Conservation (phyloP, 2,797 vertebrate species). For the Takifugu ocellatus region DNA sequence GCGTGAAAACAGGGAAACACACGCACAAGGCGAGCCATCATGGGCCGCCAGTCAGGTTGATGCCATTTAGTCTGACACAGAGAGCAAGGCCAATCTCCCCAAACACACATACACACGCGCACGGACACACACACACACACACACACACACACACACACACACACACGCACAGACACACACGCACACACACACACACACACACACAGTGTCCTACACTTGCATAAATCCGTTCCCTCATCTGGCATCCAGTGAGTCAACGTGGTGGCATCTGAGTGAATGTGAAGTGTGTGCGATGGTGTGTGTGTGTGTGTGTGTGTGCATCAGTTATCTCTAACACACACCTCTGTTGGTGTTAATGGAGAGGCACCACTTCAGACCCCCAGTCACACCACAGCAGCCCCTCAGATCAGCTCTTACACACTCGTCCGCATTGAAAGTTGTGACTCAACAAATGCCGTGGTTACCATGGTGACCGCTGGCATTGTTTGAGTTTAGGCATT, state of each 20-base stretch:
- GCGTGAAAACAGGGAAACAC: background rate
- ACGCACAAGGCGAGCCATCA: slow-evolving; percentile 19
- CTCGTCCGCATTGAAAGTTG: too few species aligned
- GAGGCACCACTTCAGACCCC: slow-evolving; percentile 61
- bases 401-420: slow-evolving; percentile 15
- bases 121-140: slow-evolving; percentile 10
- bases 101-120: background rate
- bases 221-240: slow-evolving; percentile 17
- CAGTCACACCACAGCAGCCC: slow-evolving; percentile 29
- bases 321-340: slow-evolving; percentile 69
- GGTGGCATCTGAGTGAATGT: slow-evolving; percentile 52
- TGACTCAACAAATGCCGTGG: too few species aligned
- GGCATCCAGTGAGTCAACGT: slow-evolving; percentile 50
- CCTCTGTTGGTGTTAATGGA: slow-evolving; percentile 73
- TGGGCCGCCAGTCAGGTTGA: slow-evolving; percentile 23
- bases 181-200: slow-evolving; percentile 19
- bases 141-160: slow-evolving; percentile 16
- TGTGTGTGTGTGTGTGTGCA: slow-evolving; percentile 27
- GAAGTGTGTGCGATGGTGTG: slow-evolving; percentile 56
- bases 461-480: too few species aligned
- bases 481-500: too few species aligned
- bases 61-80: slow-evolving; percentile 40
- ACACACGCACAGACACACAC: slow-evolving; percentile 6
- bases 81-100: slow-evolving; percentile 13
- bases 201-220: slow-evolving; percentile 16